A percentile compares a stretch with the other conserved stretches of the same genome.
Evolutionary conservation across 2,888 invertebrate species (phyloP).

Genomic region (Euplexia lucipara): DNA sequence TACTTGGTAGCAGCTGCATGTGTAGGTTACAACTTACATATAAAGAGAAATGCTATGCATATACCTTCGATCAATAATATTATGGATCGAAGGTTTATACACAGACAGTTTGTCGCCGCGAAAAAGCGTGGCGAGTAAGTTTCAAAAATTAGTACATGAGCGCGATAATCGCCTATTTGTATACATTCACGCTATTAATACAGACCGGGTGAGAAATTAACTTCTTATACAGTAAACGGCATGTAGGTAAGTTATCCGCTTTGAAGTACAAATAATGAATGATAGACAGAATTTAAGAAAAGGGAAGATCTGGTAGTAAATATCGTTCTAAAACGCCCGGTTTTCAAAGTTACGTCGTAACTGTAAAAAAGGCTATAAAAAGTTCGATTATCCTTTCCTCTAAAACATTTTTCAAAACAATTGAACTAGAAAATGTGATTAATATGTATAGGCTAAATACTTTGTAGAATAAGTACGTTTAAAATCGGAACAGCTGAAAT

Average conservation of each 20-base stretch:
- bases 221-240: no score
- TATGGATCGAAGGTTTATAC: no score
- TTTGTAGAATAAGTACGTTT: slow-evolving; percentile 36
- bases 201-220: not conserved
- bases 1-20: slow-evolving; percentile 18
- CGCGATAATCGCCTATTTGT: not conserved
- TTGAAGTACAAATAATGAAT: no score
- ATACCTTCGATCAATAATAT: no score
- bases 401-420: slow-evolving; percentile 16
- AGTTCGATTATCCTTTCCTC: slow-evolving; percentile 2
- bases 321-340: no score
- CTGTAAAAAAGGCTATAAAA: not conserved
- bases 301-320: no score
- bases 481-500: slow-evolving; percentile 9
- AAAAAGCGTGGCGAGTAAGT: not conserved
- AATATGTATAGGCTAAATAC: slow-evolving; percentile 3
- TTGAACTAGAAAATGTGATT: slow-evolving; percentile 16
- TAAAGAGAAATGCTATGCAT: not conserved
- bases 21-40: not conserved
- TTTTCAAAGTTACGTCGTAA: no score
- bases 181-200: not conserved
- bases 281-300: no score
- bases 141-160: not conserved
- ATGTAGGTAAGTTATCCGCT: no score
- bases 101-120: not conserved